These are phyloP conservation scores for Zeugodacus cucurbitae DNA, from an alignment of 1,140 invertebrate species.

Conservation along the genomic window DNA sequence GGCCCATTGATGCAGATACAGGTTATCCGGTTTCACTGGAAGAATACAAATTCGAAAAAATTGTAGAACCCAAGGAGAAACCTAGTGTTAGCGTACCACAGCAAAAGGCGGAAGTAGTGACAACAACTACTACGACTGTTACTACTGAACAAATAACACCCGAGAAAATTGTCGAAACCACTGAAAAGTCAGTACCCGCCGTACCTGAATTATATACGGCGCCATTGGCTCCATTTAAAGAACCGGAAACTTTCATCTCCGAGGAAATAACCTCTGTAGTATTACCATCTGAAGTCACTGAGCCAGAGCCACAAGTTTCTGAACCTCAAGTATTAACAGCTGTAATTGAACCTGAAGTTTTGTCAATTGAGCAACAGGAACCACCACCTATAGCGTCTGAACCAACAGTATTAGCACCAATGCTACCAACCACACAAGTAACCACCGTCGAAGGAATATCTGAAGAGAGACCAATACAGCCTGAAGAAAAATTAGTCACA, in stretches of 20 bases:
- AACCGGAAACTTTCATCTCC: background rate
- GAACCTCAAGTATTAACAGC: background rate
- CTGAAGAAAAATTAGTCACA: background rate
- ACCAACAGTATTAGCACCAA: background rate
- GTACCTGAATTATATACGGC: background rate
- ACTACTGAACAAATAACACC: background rate
- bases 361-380: conserved; percentile 43
- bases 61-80: background rate
- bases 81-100: background rate
- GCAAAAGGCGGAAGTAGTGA: background rate
- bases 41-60: conserved; percentile 54
- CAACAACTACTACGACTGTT: conserved; percentile 47
- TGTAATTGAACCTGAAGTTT: conserved; percentile 36
- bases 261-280: background rate
- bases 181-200: background rate
- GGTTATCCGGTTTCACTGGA: conserved; percentile 57
- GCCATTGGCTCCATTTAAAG: background rate
- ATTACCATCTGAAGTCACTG: background rate
- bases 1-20: conserved; percentile 60
- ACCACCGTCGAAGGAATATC: background rate
- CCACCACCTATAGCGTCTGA: background rate
- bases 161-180: conserved; percentile 14
- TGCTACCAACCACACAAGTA: background rate
- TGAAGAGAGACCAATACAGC: background rate
- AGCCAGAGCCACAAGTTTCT: background rate